Evolutionary conservation across 2,888 invertebrate species (phyloP).

Genomic region (Drosophila maculinotata): DNA sequence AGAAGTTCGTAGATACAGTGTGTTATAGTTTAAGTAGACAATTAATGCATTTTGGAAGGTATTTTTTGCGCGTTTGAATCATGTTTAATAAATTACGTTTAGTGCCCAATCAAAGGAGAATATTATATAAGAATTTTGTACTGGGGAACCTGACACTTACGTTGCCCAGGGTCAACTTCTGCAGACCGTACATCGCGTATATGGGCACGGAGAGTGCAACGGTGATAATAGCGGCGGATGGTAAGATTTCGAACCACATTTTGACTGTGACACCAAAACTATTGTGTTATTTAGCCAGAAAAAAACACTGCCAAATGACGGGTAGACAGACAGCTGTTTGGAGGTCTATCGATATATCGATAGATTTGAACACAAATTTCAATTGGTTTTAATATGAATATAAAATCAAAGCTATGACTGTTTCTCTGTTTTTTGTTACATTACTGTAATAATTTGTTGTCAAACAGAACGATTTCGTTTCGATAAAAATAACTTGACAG

Average conservation of each 20-base stretch:
- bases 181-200: constrained; percentile 87
- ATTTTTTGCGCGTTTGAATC: constrained; percentile 23
- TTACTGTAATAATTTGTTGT: too few species aligned
- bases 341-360: constrained; percentile 45
- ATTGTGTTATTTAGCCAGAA: constrained; percentile 37
- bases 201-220: constrained; percentile 88
- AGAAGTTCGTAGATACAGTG: background rate
- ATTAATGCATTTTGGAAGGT: constrained; percentile 3
- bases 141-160: constrained; percentile 85
- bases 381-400: background rate
- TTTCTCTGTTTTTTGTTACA: background rate
- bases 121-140: constrained; percentile 81
- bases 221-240: constrained; percentile 87
- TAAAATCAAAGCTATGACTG: background rate
- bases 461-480: background rate
- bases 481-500: constrained; percentile 1
- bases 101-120: constrained; percentile 55
- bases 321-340: constrained; percentile 35
- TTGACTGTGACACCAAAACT: constrained; percentile 47
- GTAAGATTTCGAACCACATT: constrained; percentile 92
- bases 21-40: background rate
- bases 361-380: background rate
- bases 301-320: constrained; percentile 37
- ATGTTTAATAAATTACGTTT: constrained; percentile 69
- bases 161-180: constrained; percentile 88